Base-by-base conservation (phyloP, 2,888 invertebrate genomes). In the Cryptophagus acutangulus region DNA sequence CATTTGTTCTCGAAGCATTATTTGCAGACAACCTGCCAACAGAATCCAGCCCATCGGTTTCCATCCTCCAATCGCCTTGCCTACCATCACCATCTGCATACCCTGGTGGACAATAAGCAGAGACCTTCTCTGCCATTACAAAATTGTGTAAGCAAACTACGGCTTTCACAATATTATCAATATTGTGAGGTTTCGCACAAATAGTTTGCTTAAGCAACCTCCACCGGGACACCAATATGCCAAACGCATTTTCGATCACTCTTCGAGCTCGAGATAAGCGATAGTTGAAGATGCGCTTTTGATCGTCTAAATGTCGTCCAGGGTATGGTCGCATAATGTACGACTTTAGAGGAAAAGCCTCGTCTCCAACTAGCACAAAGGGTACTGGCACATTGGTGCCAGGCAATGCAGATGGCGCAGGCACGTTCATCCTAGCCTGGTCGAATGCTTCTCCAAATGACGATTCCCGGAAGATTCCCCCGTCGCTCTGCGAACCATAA, bases 161-260 rank as follows among this genome's bases (percentile, higher is more conserved):
- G 3, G 49, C 43, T 43, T 46, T 47, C 6, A 51, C 38, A 15
- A 49, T 50, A 30, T 31, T 45, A 16, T 52, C 51, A 10, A 40
- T 24, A 20, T 36, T 49, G 17, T 45, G 33, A 14, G 45, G 40
- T 12, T 34, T 33, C 13, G 45, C 41, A 40, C 15, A 18, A 17
- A 52, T 52, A 6, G 26, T n/a, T 28, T 36, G 15, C 25, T 39
- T 41, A 33, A 31, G 45, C 38, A 46, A 49, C 33, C 47, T 17
- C 47, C 48, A 51, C 25, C 50, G 35, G n/a, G n/a, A 20, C 28
- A 29, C 40, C 15, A 48, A 28, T 34, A 51, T 47, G 1, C 47
- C 52, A 43, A 49, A 49, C 1, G 38, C 20, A 29, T 52, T 52
- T 43, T 48, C 45, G 17, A 51, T 49, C 16, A 37, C 15, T 1